These are phyloP conservation scores for Euphonia xanthogaster DNA, from an alignment of 2,797 vertebrate genomes.

Conservation along the genomic window DNA sequence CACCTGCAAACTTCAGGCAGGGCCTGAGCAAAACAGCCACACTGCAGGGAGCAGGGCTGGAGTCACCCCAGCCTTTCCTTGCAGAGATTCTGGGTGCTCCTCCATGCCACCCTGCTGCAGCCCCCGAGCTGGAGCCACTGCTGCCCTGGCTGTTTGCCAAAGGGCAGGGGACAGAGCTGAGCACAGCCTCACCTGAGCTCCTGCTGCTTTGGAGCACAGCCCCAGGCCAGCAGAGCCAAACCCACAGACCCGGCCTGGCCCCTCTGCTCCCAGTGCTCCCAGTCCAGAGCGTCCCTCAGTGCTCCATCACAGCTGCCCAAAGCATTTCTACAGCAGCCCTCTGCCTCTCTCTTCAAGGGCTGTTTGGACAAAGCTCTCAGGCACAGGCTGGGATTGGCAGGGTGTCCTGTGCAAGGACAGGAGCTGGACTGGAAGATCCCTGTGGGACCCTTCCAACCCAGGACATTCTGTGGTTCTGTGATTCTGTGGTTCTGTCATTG, in stretches of 20 bases:
- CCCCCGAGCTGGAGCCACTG: background rate
- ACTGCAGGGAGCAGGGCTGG: background rate
- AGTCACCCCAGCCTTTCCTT: background rate
- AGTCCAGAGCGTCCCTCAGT: background rate
- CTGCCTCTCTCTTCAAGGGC: background rate
- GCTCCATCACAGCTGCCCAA: background rate
- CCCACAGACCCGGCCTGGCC: background rate
- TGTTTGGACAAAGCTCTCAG: background rate
- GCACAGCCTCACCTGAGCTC: background rate
- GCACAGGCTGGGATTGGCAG: background rate
- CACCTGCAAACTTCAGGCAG: background rate
- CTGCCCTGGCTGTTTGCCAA: background rate
- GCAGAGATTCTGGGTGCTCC: background rate
- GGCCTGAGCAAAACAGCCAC: background rate
- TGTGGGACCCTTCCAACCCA: background rate
- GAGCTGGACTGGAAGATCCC: background rate
- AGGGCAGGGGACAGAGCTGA: background rate
- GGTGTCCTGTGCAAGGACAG: background rate
- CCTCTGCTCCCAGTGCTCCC: background rate
- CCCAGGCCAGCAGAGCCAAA: background rate
- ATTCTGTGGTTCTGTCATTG: background rate
- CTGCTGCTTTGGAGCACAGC: background rate
- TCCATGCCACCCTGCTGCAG: background rate
- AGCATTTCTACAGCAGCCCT: background rate
- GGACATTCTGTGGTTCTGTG: background rate